Evolutionary conservation across 2,888 invertebrate genomes (phyloP), one percentile per base, ranked within the genome.

Genomic region (Habrosyne pyritoides): DNA sequence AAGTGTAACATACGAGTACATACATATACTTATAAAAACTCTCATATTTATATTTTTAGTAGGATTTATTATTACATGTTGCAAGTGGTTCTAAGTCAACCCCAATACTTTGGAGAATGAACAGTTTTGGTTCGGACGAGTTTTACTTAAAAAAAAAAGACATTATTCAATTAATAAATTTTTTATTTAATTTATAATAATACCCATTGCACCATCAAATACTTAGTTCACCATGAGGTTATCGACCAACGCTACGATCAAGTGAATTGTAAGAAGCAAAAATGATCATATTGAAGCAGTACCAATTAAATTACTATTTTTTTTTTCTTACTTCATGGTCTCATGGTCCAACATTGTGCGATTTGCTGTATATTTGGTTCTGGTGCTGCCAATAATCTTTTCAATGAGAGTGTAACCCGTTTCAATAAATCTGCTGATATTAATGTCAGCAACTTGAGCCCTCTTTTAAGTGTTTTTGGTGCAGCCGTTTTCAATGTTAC

Each of bases 401-500:
- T 53, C 8, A 74, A 55, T 0, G 56, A 57, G 2, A 46, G 30
- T 6, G 92, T 92, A n/a, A 97, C 87, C 77, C 94, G 90, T 62
- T 86, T 92, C 1, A 97, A 97, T 57, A 97, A 95, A 49, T 96
- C 95, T 0, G 93, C 81, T 82, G 97, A 95, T 0, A 96, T 96
- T 72, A 96, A 93, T n/a, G 93, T 84, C 77, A 98, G 97, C 78
- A 97, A 95, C 66, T 94, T 94, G 2, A 98, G 93, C 2, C 95
- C 95, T 55, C 97, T 94, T 68, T 95, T 95, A 81, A 96, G 10
- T 2, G 72, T 24, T 10, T 62, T 59, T 1, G 24, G 28, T 10
- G 64, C 56, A 0, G 64, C 64, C 1, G 42, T 18, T 4, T 52
- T 26, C 2, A 74, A 42, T 1, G 42, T 14, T 0, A 1, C 10